These are phyloP conservation scores for Calcarius ornatus DNA, from an alignment of 2,113 vertebrate genomes.

Conservation along the genomic window DNA sequence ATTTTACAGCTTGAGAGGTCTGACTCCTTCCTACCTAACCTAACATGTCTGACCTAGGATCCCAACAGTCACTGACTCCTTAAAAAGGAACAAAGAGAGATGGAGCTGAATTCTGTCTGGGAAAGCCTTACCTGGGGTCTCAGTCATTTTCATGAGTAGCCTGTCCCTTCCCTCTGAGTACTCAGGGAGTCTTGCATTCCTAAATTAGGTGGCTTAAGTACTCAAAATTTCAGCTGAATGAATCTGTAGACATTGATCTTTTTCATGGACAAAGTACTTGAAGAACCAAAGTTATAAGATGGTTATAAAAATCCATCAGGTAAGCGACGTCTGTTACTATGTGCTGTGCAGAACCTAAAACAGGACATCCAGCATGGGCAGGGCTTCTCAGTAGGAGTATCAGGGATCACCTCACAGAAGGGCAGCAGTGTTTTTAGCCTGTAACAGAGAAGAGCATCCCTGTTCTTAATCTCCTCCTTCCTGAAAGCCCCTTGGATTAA, in stretches of 20 bases:
- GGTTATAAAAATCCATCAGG: not conserved
- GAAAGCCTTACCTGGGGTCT: not conserved
- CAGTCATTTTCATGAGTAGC: not conserved
- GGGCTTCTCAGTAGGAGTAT: not conserved
- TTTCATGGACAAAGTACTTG: not conserved
- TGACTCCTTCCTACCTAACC: not conserved
- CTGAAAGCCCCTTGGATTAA: not conserved
- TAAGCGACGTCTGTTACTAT: not conserved
- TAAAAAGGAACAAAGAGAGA: not conserved
- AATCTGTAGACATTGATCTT: not conserved
- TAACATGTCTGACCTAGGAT: not conserved
- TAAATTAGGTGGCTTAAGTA: not conserved
- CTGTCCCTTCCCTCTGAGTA: not conserved
- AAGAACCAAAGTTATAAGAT: not conserved
- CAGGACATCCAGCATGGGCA: not conserved
- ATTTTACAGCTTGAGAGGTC: not conserved
- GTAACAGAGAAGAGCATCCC: not conserved
- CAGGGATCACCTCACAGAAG: not conserved
- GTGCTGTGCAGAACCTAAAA: not conserved
- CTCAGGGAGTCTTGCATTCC: not conserved
- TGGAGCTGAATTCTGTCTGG: not conserved
- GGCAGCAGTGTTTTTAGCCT: not conserved
- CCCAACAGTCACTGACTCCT: not conserved
- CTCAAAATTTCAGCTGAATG: not conserved
- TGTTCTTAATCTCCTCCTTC: not conserved